Base-by-base conservation (phyloP, 2,113 vertebrate genomes). In the Lichenostomus cassidix region DNA sequence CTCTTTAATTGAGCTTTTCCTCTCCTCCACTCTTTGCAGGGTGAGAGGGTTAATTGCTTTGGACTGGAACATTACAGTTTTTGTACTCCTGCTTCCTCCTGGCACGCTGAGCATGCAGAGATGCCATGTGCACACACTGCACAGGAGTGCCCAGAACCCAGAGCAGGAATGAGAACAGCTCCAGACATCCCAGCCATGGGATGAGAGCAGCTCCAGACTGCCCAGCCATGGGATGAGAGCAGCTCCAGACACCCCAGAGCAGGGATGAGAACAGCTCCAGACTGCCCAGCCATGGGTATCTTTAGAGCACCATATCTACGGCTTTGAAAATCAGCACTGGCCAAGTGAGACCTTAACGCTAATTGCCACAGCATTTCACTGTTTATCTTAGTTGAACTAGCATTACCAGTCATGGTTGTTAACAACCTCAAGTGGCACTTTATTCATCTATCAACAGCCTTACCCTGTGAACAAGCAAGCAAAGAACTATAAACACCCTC, bases 381-480 rank as follows among this genome's bases (percentile, higher is more conserved):
- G 89, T 95, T 96, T 96, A 96, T 97, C 94, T 96, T 96, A 89
- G 83, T 29, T 7, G 83, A 96, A 87, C 92, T 76, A 84, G 64
- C 20, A 13, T 94, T 95, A 93, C 94, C 84, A 89, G 90, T 59
- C 74, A 74, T 85, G 90, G 92, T 55, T 95, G 93, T 97, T 97
- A 97, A 96, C 94, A 97, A 93, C 90, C 74, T 97, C 90, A 97
- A 97, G 97, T 96, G 92, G 94, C 95, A 95, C 95, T 97, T 96
- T 95, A 96, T 94, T 94, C 92, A 88, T 93, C 95, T 94, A 95
- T 97, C 97, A 97, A 95, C 96, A 96, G 86, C 41, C 83, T 92
- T 95, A 87, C 42, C 77, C 90, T 89, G 88, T 76, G 93, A 95
- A 96, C 93, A 97, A 93, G 86, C 92, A 90, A 89, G 87, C 10